These are phyloP conservation scores for Drosophila paramelanica DNA, from an alignment of 2,888 invertebrate species.

Conservation along the genomic window DNA sequence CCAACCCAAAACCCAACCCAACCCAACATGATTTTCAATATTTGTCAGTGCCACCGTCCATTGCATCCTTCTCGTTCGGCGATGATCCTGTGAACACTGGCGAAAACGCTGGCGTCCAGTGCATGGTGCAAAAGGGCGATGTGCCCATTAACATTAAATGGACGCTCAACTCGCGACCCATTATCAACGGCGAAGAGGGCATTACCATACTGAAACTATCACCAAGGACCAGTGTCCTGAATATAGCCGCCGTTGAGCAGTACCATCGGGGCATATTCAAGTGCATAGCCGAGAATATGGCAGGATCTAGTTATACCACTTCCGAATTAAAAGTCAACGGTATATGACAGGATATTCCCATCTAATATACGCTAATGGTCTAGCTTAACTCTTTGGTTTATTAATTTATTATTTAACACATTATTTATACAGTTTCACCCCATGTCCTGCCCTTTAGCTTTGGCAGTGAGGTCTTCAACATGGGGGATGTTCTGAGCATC, in stretches of 20 bases:
- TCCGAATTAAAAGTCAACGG: constrained; percentile 91
- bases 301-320: constrained; percentile 89
- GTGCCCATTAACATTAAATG: constrained; percentile 91
- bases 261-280: constrained; percentile 90
- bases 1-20: constrained; percentile 22
- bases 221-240: constrained; percentile 88
- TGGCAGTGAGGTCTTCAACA: constrained; percentile 87
- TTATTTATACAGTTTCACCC: constrained; percentile 84
- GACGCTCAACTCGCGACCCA: constrained; percentile 86
- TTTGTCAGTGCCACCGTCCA: constrained; percentile 88
- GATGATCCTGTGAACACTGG: constrained; percentile 89
- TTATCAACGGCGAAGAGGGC: constrained; percentile 86
- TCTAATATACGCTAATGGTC: background rate
- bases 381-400: constrained; percentile 36
- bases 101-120: constrained; percentile 89
- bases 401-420: constrained; percentile 35
- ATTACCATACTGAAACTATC: constrained; percentile 86
- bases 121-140: constrained; percentile 92
- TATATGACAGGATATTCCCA: constrained; percentile 72
- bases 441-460: constrained; percentile 87
- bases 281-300: constrained; percentile 90
- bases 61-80: constrained; percentile 89
- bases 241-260: constrained; percentile 89
- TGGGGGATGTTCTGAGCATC: constrained; percentile 88
- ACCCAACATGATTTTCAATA: constrained; percentile 10